Percentiles rank a stretch among this genome's conserved stretches.
Conservation (phyloP, 1,140 invertebrate species). For the Elymnias hypermnestra region DNA sequence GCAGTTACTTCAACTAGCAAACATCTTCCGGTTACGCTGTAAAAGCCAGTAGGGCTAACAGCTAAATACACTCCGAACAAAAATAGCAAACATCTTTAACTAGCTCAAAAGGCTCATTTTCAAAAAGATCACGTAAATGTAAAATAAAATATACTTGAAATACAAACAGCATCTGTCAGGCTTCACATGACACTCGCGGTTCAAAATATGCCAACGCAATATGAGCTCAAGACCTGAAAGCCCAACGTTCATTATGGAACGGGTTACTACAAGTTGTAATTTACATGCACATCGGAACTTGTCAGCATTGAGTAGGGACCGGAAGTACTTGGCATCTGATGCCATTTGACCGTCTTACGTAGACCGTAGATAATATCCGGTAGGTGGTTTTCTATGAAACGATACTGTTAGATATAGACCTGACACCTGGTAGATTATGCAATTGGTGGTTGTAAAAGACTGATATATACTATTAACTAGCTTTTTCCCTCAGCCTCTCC, state of each 20-base stretch:
- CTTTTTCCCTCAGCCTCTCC: too few relatives aligned
- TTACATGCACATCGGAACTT: constrained; percentile 43
- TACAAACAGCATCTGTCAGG: constrained; percentile 31
- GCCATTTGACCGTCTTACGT: constrained; percentile 31
- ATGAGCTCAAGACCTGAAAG: constrained; percentile 25
- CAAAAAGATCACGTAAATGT: constrained; percentile 24
- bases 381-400: constrained; percentile 3
- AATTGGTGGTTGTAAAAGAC: not conserved
- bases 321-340: constrained; percentile 31
- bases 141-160: constrained; percentile 29
- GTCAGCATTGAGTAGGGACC: constrained; percentile 35
- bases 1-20: too few relatives aligned
- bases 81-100: too few relatives aligned
- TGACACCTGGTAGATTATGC: not conserved
- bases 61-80: too few relatives aligned
- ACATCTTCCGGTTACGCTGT: too few relatives aligned
- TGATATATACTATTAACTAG: too few relatives aligned
- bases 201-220: constrained; percentile 24
- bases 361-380: not conserved
- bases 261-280: constrained; percentile 29
- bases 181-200: constrained; percentile 28
- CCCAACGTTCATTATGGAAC: constrained; percentile 19
- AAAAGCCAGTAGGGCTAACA: too few relatives aligned
- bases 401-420: not conserved
- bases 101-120: constrained; percentile 25